These are phyloP conservation scores for Cheilosia urbana DNA, from an alignment of 2,888 invertebrate genomes.

Conservation along the genomic window DNA sequence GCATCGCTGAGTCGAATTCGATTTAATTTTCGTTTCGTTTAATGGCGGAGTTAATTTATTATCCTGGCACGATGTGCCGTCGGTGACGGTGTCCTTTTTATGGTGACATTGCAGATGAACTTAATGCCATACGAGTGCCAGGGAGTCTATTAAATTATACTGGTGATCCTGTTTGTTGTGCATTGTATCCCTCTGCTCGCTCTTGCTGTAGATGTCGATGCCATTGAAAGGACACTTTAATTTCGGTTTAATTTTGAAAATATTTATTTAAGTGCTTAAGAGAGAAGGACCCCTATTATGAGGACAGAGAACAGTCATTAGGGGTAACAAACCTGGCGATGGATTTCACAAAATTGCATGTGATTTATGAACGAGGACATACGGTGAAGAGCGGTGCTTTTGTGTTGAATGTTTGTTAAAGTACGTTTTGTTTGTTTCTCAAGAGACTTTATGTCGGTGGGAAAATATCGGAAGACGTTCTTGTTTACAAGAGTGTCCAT, in stretches of 20 bases:
- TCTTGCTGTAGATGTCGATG: slow-evolving; percentile 8
- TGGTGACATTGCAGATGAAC: slow-evolving; percentile 74
- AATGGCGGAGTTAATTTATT: slow-evolving; percentile 75
- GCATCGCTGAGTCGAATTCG: slow-evolving; percentile 83
- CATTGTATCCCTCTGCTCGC: background rate
- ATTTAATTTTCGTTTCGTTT: slow-evolving; percentile 81
- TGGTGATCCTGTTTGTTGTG: slow-evolving; percentile 68
- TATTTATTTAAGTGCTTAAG: slow-evolving; percentile 69
- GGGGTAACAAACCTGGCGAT: slow-evolving; percentile 83
- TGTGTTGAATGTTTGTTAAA: slow-evolving; percentile 44
- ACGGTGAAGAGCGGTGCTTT: slow-evolving; percentile 51
- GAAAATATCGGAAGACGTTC: slow-evolving; percentile 11
- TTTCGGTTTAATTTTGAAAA: slow-evolving; percentile 73
- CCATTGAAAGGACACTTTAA: slow-evolving; percentile 71
- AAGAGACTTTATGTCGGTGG: slow-evolving; percentile 26
- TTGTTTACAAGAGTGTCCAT: slow-evolving; percentile 29
- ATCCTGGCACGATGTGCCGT: slow-evolving; percentile 39
- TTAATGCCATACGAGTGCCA: slow-evolving; percentile 63
- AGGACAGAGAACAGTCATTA: slow-evolving; percentile 81
- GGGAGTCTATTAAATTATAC: slow-evolving; percentile 68
- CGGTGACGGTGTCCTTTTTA: slow-evolving; percentile 71
- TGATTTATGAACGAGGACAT: slow-evolving; percentile 65
- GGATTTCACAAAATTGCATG: slow-evolving; percentile 79
- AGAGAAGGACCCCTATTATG: slow-evolving; percentile 66
- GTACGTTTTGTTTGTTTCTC: slow-evolving; percentile 17